Evolutionary conservation across 2,113 vertebrate species (phyloP).

Genomic region (Dasyornis broadbenti): DNA sequence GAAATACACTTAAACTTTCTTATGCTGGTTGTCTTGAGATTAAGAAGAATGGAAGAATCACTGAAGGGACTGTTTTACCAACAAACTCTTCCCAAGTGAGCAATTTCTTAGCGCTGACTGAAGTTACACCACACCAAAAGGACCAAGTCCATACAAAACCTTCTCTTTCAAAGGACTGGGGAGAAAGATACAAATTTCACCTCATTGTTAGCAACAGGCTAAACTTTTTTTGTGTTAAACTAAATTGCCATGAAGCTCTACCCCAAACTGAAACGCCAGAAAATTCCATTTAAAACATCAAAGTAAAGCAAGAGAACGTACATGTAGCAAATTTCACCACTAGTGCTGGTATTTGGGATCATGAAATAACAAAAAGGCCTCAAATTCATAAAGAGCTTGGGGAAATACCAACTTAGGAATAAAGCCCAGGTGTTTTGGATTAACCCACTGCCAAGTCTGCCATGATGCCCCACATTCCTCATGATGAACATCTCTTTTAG

Average conservation of each 20-base stretch:
- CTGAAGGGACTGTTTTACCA: background rate
- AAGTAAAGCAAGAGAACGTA: background rate
- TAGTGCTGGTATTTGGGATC: background rate
- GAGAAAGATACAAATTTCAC: background rate
- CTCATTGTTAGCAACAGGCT: background rate
- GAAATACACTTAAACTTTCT: background rate
- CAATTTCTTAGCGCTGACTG: background rate
- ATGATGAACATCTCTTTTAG: fast-evolving
- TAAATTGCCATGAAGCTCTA: background rate
- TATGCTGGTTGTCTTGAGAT: background rate
- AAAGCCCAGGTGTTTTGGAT: background rate
- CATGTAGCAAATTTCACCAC: fast-evolving
- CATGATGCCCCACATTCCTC: background rate
- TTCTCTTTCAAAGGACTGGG: background rate
- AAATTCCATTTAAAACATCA: fast-evolving
- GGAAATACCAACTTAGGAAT: background rate
- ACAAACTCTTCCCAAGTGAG: background rate
- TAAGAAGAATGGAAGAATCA: background rate
- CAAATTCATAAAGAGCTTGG: background rate
- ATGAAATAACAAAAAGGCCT: background rate
- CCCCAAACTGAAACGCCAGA: background rate
- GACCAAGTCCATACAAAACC: background rate
- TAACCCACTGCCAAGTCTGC: background rate
- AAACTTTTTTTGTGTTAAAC: background rate
- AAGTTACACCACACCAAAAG: background rate